These are phyloP conservation scores for Aplocera efformata DNA, from an alignment of 2,888 invertebrate genomes.

Conservation along the genomic window DNA sequence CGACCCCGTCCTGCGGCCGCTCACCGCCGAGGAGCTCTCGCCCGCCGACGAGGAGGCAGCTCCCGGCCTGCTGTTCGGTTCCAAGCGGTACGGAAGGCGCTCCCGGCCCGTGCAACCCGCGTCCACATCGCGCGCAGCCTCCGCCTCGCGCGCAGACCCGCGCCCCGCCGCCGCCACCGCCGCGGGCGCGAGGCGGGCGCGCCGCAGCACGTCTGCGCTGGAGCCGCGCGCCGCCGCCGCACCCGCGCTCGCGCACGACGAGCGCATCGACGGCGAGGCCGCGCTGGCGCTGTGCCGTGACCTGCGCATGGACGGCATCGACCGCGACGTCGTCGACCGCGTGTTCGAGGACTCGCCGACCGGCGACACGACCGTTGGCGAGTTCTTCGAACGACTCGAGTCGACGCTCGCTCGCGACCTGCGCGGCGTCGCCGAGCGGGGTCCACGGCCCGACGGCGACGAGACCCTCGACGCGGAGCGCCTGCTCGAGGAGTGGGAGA, in stretches of 20 bases:
- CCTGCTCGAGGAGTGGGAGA: conserved; percentile 87
- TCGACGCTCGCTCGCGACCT: conserved; percentile 49
- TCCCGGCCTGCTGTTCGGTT: conserved; percentile 86
- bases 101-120: conserved; percentile 79
- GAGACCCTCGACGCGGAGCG: conserved; percentile 64
- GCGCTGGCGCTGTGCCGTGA: conserved; percentile 62
- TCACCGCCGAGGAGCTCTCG: conserved; percentile 76
- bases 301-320: conserved; percentile 61
- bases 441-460: conserved; percentile 22
- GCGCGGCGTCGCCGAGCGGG: conserved; percentile 35
- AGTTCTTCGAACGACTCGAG: conserved; percentile 66
- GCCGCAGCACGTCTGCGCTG: conserved; percentile 57
- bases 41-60: conserved; percentile 82
- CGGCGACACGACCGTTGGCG: conserved; percentile 64
- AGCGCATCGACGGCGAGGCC: conserved; percentile 53
- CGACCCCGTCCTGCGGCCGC: too few species aligned
- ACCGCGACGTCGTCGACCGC: conserved; percentile 52
- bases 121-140: conserved; percentile 49
- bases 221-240: conserved; percentile 32
- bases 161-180: conserved; percentile 47
- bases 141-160: conserved; percentile 56
- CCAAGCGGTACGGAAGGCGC: conserved; percentile 88
- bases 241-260: conserved; percentile 51
- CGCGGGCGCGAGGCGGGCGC: conserved; percentile 42
- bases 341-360: conserved; percentile 51